Conservation (phyloP, 2,797 vertebrate species). For the Xerus rutilus region DNA sequence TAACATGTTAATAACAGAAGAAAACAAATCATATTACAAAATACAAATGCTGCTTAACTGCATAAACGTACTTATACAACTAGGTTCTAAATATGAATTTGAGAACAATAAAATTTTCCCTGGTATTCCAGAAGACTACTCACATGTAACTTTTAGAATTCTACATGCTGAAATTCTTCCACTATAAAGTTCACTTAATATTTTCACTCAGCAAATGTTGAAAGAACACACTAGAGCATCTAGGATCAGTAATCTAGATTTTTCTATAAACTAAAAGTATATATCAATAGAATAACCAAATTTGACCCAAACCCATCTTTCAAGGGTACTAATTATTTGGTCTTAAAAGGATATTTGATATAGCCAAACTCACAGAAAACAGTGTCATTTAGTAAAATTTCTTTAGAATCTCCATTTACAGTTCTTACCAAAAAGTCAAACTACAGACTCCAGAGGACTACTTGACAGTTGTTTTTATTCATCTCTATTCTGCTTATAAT, state of each 20-base stretch:
- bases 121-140: constrained; percentile 17
- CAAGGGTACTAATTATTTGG: neutral
- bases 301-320: neutral
- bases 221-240: neutral
- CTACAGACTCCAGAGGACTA: neutral
- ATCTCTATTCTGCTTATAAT: neutral
- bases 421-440: constrained; percentile 7
- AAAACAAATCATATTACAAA: constrained; percentile 19
- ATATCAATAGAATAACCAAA: neutral
- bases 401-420: neutral
- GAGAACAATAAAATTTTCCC: neutral
- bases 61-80: neutral
- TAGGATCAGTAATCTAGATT: neutral
- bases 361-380: constrained; percentile 3
- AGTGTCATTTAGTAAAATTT: constrained; percentile 17
- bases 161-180: neutral
- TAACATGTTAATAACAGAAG: neutral
- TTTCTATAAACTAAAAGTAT: neutral
- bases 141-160: neutral
- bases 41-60: neutral
- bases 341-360: constrained; percentile 9
- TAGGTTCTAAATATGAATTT: neutral
- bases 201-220: constrained; percentile 7
- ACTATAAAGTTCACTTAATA: neutral
- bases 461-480: neutral